Percentiles rank a stretch among this genome's conserved stretches.
Evolutionary conservation across 2,113 vertebrate genomes (phyloP).

Genomic region (Channa maculata): DNA sequence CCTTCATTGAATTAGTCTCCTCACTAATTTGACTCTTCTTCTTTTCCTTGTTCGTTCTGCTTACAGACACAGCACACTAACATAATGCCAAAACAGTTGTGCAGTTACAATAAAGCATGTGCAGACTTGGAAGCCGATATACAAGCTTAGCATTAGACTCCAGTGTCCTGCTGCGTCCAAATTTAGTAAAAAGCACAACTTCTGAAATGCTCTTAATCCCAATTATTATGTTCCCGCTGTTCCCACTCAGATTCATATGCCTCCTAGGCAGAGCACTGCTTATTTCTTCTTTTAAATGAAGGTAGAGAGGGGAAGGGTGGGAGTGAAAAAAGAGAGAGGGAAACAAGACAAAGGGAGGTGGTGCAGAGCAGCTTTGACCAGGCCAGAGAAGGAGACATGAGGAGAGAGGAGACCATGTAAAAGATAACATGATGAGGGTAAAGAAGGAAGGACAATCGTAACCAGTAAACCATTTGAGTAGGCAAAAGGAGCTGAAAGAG

Average conservation of each 20-base stretch:
- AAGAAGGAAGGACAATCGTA: background rate
- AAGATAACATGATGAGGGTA: background rate
- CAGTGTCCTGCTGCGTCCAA: background rate
- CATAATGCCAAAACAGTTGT: background rate
- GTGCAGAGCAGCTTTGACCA: no score
- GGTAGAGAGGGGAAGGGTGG: background rate
- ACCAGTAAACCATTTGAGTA: no score
- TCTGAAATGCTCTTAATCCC: background rate
- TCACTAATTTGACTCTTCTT: no score
- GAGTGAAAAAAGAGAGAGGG: background rate
- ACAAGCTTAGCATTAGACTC: no score
- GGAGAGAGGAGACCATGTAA: no score
- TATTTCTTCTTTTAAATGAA: background rate
- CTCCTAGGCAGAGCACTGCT: background rate
- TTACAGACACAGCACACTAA: background rate
- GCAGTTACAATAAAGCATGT: background rate
- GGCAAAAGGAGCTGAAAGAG: background rate
- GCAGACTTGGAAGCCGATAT: background rate
- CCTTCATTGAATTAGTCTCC: no score
- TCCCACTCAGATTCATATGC: background rate
- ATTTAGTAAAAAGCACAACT: background rate
- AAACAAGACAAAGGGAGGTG: background rate
- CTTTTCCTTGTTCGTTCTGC: no score
- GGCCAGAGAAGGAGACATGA: background rate
- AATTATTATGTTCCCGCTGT: conserved; percentile 5